A percentile compares a stretch with the other conserved stretches of the same genome.
These are phyloP conservation scores for Poeciliopsis retropinna DNA, from an alignment of 2,113 vertebrate species.

Conservation along the genomic window DNA sequence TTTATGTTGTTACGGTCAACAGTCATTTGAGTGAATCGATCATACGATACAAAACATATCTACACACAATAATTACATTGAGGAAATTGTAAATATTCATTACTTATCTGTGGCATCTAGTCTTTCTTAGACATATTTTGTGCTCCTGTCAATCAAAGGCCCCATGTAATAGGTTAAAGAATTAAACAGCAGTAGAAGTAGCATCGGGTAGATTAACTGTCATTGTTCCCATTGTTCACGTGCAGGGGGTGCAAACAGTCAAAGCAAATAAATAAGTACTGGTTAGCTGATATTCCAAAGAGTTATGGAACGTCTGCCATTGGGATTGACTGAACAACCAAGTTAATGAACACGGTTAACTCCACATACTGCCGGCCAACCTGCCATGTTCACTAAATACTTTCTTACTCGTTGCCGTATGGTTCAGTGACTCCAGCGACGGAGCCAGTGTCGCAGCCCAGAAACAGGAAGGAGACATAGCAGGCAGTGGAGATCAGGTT, in stretches of 20 bases:
- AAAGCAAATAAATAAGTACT: background rate
- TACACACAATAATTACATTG: background rate
- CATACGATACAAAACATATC: background rate
- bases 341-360: background rate
- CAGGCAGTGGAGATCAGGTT: slow-evolving; percentile 97
- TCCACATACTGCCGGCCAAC: background rate
- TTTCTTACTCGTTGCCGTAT: slow-evolving; percentile 91
- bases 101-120: background rate
- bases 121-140: background rate
- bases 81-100: background rate
- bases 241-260: too few species aligned
- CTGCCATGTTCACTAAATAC: background rate
- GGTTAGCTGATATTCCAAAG: background rate
- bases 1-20: background rate
- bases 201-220: too few species aligned
- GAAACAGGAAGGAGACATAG: slow-evolving; percentile 96
- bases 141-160: background rate
- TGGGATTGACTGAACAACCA: background rate
- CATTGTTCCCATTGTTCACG: too few species aligned
- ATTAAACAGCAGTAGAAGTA: background rate
- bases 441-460: slow-evolving; percentile 94
- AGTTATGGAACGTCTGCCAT: background rate
- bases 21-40: background rate
- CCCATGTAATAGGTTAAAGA: background rate
- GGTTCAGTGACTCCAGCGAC: slow-evolving; percentile 94